Percentiles rank a stretch among this genome's conserved stretches.
Conservation (phyloP, 1,140 invertebrate genomes). For the Saccostrea echinata region DNA sequence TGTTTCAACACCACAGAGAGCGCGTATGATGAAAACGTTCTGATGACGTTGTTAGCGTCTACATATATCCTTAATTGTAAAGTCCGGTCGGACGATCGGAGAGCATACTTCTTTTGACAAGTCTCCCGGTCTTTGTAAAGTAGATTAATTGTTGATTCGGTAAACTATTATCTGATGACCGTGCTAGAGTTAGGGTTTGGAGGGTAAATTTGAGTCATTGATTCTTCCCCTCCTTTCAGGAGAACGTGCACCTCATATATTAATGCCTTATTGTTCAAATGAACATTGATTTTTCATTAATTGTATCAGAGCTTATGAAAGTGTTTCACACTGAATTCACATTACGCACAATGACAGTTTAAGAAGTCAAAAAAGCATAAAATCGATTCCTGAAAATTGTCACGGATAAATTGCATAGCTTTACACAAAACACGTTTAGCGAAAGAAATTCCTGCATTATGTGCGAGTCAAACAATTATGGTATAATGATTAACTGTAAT, state of each 20-base stretch:
- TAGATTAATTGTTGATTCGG: conserved; percentile 31
- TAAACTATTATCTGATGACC: not conserved
- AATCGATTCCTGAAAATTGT: conserved; percentile 18
- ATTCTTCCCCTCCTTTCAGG: not conserved
- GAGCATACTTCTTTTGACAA: conserved; percentile 1
- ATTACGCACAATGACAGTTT: conserved; percentile 5
- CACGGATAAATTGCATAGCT: conserved; percentile 27
- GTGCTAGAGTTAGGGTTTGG: not conserved
- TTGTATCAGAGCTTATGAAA: conserved; percentile 7
- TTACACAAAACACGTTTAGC: conserved; percentile 34
- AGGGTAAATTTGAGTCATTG: conserved; percentile 6
- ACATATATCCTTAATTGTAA: conserved; percentile 29
- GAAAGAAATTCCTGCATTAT: conserved; percentile 3
- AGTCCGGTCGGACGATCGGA: not conserved
- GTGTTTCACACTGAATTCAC: conserved; percentile 27
- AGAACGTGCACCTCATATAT: not conserved
- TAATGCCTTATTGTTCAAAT: conserved; percentile 28
- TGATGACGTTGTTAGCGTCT: conserved; percentile 20
- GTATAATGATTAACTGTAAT: not conserved
- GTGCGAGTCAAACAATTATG: not conserved
- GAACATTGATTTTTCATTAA: conserved; percentile 36
- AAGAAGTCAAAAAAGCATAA: conserved; percentile 26
- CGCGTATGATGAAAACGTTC: not conserved
- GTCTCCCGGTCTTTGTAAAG: not conserved
- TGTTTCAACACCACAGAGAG: not conserved